Conservation (phyloP, 2,113 vertebrate genomes). For the Regulus satrapa region DNA sequence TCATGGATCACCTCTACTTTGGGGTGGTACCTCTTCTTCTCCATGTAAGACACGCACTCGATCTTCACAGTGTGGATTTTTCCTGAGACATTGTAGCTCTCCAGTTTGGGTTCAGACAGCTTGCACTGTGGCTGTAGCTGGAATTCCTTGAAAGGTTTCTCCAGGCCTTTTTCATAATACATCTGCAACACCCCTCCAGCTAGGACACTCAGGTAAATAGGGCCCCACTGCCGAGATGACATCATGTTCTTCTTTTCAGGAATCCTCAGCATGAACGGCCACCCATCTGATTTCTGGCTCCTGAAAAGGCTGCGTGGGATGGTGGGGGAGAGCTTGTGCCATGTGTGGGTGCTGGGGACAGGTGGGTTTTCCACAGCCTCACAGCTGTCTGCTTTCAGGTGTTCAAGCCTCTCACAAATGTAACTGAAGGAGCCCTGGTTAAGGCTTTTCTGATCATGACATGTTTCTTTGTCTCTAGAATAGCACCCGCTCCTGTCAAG, state of each 20-base stretch:
- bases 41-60: constrained; percentile 85
- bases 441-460: constrained; percentile 80
- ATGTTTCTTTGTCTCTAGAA: constrained; percentile 65
- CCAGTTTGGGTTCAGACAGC: constrained; percentile 87
- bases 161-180: constrained; percentile 93
- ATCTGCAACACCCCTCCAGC: constrained; percentile 89
- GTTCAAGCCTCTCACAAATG: constrained; percentile 87
- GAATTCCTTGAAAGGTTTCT: constrained; percentile 93
- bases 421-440: constrained; percentile 86
- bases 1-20: constrained; percentile 87
- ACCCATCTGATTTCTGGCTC: constrained; percentile 82
- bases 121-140: constrained; percentile 85
- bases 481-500: not conserved
- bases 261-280: constrained; percentile 94
- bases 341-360: not conserved
- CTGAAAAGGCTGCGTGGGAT: constrained; percentile 81
- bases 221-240: constrained; percentile 97
- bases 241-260: constrained; percentile 98
- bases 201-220: constrained; percentile 87
- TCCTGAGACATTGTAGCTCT: constrained; percentile 84
- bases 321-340: constrained; percentile 57
- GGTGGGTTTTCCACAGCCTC: not conserved
- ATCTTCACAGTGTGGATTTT: constrained; percentile 93
- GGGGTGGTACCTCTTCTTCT: constrained; percentile 89
- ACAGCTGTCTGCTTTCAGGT: constrained; percentile 69